Evolutionary conservation across 2,113 vertebrate species (phyloP).

Genomic region (Rattus rattus): DNA sequence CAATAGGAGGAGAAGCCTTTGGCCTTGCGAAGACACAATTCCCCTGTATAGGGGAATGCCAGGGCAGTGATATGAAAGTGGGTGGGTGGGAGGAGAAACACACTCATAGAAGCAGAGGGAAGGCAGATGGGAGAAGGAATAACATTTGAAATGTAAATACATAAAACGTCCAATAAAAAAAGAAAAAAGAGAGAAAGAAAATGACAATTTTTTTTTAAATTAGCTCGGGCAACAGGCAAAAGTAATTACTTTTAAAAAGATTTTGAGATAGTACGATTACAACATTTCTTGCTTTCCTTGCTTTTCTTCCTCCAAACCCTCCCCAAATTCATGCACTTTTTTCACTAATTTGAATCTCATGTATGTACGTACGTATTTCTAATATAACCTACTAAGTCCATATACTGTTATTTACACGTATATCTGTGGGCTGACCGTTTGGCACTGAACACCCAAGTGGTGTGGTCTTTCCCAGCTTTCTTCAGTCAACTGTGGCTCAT

Average conservation of each 20-base stretch:
- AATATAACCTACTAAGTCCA: background rate
- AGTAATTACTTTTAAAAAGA: background rate
- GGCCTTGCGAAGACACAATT: too few species aligned
- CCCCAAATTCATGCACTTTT: background rate
- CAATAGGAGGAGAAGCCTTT: too few species aligned
- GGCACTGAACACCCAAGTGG: background rate
- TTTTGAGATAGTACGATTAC: background rate
- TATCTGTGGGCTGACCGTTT: background rate
- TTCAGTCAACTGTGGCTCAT: background rate
- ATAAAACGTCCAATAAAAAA: too few species aligned
- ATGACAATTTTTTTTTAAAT: too few species aligned
- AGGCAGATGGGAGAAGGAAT: too few species aligned
- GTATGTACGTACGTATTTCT: background rate
- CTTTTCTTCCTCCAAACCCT: background rate
- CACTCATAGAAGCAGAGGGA: too few species aligned
- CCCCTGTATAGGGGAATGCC: too few species aligned
- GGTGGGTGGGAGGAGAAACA: too few species aligned
- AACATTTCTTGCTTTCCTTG: background rate
- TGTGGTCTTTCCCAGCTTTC: background rate
- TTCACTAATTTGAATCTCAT: background rate
- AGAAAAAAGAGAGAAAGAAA: too few species aligned
- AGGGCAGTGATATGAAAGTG: too few species aligned
- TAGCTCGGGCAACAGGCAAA: background rate
- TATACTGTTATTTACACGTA: background rate
- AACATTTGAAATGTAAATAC: too few species aligned